Conservation (phyloP, 2,113 vertebrate species). For the Tautogolabrus adspersus region DNA sequence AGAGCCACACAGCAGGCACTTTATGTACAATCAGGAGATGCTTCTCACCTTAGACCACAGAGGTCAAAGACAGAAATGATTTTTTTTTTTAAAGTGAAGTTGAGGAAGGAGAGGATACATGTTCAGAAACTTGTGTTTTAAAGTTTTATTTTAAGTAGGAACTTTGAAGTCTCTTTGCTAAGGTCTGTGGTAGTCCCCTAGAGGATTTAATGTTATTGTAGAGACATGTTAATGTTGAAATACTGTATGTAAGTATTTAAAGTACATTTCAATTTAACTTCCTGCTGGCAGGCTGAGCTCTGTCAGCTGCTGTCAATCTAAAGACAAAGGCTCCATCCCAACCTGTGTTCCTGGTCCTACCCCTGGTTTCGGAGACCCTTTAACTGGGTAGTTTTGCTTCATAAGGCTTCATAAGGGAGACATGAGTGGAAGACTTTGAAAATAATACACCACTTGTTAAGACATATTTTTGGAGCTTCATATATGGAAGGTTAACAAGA, state of each 20-base stretch:
- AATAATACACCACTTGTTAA: too few relatives aligned
- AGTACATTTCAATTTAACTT: background rate
- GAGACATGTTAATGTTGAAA: background rate
- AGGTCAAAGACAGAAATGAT: conserved; percentile 18
- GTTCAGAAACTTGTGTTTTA: background rate
- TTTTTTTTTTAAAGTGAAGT: too few relatives aligned
- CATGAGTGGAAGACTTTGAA: too few relatives aligned
- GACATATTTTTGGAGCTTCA: too few relatives aligned
- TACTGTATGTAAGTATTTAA: background rate
- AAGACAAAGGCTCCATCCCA: too few relatives aligned
- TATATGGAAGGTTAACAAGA: too few relatives aligned
- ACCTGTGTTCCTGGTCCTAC: too few relatives aligned
- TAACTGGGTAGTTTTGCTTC: too few relatives aligned
- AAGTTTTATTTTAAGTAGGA: background rate
- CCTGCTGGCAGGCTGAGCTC: too few relatives aligned
- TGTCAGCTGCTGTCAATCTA: too few relatives aligned
- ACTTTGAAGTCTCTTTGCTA: background rate
- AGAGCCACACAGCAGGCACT: conserved; percentile 48
- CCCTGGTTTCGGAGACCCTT: too few relatives aligned
- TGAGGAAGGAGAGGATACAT: background rate
- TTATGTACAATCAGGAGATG: conserved; percentile 33
- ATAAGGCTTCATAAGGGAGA: too few relatives aligned
- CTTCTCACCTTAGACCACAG: conserved; percentile 32
- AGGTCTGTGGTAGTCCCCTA: background rate
- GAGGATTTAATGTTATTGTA: background rate